phyloP scores from a whole-genome alignment of 2,888 invertebrate genomes.

The Mactromeris polynyma region DNA sequence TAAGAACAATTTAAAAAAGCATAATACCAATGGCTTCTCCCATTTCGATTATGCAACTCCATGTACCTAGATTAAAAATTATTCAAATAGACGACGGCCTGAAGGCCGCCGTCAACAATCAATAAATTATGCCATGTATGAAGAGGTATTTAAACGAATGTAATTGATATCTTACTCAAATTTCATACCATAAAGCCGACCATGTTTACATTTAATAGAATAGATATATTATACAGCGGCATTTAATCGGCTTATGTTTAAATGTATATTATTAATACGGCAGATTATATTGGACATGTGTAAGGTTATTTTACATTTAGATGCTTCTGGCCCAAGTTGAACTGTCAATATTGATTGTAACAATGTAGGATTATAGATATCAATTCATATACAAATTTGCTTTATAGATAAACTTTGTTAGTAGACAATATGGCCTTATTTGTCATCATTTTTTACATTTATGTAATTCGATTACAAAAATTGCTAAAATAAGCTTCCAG shows the following conservation, averaged over 20 bases:
- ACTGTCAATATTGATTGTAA: background rate
- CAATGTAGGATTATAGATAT: background rate
- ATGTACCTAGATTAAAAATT: no score
- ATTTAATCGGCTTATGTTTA: background rate
- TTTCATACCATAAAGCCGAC: background rate
- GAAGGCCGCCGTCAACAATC: no score
- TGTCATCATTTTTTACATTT: background rate
- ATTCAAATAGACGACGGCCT: no score
- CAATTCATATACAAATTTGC: no score
- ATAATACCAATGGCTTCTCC: no score
- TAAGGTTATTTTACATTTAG: background rate
- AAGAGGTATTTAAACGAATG: background rate
- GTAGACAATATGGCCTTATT: background rate
- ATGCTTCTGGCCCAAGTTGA: background rate
- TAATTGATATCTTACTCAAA: background rate
- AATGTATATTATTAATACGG: background rate
- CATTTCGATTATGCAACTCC: no score
- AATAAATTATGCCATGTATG: background rate
- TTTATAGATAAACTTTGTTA: background rate
- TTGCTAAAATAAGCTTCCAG: background rate
- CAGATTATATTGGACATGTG: constrained; percentile 2
- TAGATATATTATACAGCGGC: background rate
- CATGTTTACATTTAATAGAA: constrained; percentile 14
- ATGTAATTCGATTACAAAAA: background rate
- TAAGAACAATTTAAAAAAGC: no score